A percentile compares a stretch with the other conserved stretches of the same genome.
phyloP scores from a whole-genome alignment of 2,797 vertebrate species.

The Staurois parvus region DNA sequence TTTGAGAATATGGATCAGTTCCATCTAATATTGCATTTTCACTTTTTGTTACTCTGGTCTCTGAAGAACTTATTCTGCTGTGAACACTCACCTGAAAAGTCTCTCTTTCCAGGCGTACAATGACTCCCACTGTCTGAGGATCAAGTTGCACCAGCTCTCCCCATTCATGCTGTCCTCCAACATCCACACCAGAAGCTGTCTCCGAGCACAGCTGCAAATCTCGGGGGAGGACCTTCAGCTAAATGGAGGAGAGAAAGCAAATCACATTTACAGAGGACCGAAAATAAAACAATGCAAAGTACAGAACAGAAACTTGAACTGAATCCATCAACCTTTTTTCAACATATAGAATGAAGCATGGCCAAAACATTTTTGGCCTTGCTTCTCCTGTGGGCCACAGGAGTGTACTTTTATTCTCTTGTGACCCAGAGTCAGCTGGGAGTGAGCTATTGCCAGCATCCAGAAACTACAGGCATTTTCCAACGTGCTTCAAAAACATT shows the following conservation, averaged over 20 bases:
- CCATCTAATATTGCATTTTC: background rate
- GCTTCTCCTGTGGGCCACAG: no score
- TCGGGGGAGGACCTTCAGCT: slow-evolving; percentile 93
- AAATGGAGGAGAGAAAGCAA: background rate
- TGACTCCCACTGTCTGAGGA: slow-evolving; percentile 91
- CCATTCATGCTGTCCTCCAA: slow-evolving; percentile 95
- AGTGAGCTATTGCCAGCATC: no score
- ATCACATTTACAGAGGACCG: background rate
- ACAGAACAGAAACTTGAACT: background rate
- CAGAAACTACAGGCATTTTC: no score
- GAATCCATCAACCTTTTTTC: background rate
- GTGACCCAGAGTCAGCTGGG: no score
- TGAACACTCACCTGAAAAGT: slow-evolving; percentile 87
- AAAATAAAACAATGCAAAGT: background rate
- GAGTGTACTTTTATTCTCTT: no score
- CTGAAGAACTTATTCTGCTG: background rate
- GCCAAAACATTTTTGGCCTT: no score
- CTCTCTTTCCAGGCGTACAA: slow-evolving; percentile 91
- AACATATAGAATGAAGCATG: background rate
- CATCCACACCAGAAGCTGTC: slow-evolving; percentile 93
- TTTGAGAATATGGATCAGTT: no score
- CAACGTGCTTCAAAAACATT: no score
- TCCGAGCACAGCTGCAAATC: slow-evolving; percentile 96
- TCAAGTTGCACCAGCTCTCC: slow-evolving; percentile 94
- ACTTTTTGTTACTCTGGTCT: background rate